These are phyloP conservation scores for Arctopsyche grandis DNA, from an alignment of 1,140 invertebrate species.

Conservation along the genomic window DNA sequence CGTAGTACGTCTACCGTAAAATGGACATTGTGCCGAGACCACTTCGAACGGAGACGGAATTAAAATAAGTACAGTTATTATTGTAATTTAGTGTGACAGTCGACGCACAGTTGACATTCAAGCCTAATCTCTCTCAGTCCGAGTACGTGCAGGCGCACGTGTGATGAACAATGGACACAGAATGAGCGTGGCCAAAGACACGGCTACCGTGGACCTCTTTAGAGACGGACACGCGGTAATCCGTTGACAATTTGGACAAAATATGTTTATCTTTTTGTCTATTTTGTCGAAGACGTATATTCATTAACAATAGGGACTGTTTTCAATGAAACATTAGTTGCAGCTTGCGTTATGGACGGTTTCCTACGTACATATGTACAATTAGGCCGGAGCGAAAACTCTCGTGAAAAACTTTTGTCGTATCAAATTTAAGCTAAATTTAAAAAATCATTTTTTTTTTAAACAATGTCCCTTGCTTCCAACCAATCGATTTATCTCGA, in stretches of 20 bases:
- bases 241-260: not conserved
- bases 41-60: not conserved
- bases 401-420: no score
- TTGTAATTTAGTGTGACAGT: conserved; percentile 17
- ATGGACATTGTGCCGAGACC: not conserved
- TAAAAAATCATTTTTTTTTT: no score
- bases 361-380: no score
- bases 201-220: conserved; percentile 11
- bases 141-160: not conserved
- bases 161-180: conserved; percentile 3
- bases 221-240: not conserved
- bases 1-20: not conserved
- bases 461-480: no score
- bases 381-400: no score
- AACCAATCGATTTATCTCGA: no score
- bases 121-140: conserved; percentile 9
- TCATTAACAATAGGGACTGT: not conserved
- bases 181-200: conserved; percentile 21
- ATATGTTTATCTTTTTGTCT: not conserved
- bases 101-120: conserved; percentile 12
- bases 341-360: no score
- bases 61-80: conserved; percentile 33
- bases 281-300: not conserved
- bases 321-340: not conserved
- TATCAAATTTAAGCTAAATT: no score